These are phyloP conservation scores for Odocoileus virginianus DNA, from an alignment of 2,113 vertebrate species.

Conservation along the genomic window DNA sequence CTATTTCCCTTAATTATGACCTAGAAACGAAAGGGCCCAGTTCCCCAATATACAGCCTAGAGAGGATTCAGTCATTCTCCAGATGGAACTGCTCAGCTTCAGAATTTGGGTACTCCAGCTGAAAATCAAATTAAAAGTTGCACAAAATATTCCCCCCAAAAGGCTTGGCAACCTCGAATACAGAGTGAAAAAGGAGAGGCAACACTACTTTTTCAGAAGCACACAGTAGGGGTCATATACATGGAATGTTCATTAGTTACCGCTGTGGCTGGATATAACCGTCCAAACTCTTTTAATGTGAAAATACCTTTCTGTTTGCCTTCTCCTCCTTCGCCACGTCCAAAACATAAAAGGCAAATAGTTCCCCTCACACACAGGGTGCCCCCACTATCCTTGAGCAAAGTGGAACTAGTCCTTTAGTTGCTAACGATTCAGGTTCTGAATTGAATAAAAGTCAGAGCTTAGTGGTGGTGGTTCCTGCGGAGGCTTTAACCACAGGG, in stretches of 20 bases:
- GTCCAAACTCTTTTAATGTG: neutral
- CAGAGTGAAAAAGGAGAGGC: neutral
- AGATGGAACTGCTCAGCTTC: neutral
- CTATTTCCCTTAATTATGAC: neutral
- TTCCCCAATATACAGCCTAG: neutral
- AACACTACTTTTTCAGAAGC: neutral
- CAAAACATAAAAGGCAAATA: constrained; percentile 5
- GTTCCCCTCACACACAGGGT: neutral
- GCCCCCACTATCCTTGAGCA: neutral
- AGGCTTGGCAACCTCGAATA: neutral
- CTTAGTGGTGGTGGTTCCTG: neutral
- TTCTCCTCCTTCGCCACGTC: constrained; percentile 2
- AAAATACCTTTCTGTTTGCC: constrained; percentile 7
- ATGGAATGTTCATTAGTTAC: neutral
- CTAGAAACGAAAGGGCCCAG: neutral
- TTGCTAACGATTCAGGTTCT: neutral
- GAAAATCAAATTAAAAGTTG: constrained; percentile 26
- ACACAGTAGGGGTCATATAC: neutral
- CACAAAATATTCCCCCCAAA: neutral
- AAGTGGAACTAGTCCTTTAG: neutral
- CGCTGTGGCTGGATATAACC: neutral
- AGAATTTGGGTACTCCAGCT: neutral
- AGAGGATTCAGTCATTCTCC: neutral
- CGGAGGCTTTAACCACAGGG: neutral
- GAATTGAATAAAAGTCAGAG: neutral